Conservation (phyloP, 2,797 vertebrate species). For the Scleropages formosus region DNA sequence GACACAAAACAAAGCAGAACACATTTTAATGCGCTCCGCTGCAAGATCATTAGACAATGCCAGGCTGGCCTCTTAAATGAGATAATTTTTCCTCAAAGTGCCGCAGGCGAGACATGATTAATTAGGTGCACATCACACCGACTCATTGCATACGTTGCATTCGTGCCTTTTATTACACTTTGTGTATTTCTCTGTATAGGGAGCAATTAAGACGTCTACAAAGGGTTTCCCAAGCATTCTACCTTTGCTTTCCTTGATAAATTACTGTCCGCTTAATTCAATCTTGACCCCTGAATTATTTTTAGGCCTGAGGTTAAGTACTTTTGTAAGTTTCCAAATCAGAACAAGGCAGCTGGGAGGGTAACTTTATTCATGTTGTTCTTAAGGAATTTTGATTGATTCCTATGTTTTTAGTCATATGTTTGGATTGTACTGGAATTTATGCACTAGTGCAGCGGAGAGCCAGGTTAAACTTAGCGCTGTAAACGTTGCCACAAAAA, state of each 20-base stretch:
- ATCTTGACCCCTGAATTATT: conserved; percentile 36
- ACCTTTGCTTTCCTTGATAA: conserved; percentile 35
- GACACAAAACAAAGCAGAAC: conserved; percentile 20
- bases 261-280: conserved; percentile 38
- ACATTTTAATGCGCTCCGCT: conserved; percentile 36
- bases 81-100: conserved; percentile 61
- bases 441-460: too few species aligned
- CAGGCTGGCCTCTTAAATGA: conserved; percentile 60
- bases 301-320: conserved; percentile 28
- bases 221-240: conserved; percentile 38
- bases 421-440: too few species aligned
- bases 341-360: neutral
- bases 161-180: conserved; percentile 47
- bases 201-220: conserved; percentile 25
- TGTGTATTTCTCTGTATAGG: conserved; percentile 42
- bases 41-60: conserved; percentile 61
- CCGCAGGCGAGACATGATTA: conserved; percentile 63
- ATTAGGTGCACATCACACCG: conserved; percentile 62
- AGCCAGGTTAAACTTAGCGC: too few species aligned
- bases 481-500: too few species aligned
- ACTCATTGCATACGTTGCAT: conserved; percentile 61
- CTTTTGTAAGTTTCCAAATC: conserved; percentile 17
- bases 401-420: neutral
- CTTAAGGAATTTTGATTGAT: conserved; percentile 10
- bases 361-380: conserved; percentile 8